phyloP scores from a whole-genome alignment of 64 coral and sea anemone species.

The Pachyseris speciosa region DNA sequence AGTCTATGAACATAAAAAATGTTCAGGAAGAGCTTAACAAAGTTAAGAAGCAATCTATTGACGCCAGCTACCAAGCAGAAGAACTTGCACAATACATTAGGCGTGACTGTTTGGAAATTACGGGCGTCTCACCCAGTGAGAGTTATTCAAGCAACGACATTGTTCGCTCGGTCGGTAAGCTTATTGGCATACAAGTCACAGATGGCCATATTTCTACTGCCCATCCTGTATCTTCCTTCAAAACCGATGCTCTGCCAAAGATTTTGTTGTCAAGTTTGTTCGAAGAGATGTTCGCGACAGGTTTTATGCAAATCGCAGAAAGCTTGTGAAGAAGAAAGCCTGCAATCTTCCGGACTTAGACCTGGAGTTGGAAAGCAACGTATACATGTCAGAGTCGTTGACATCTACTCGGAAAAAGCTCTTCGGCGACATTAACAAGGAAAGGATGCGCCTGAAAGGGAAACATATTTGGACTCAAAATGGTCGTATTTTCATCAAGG shows the following conservation, averaged over 20 bases:
- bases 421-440: slow-evolving; percentile 51
- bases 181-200: background rate
- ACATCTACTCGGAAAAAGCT: slow-evolving; percentile 38
- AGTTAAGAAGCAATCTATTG: background rate
- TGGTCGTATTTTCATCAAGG: slow-evolving; percentile 48
- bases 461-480: slow-evolving; percentile 63
- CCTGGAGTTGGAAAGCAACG: background rate
- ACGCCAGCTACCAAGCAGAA: slow-evolving; percentile 1
- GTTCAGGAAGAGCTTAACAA: background rate
- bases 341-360: slow-evolving; percentile 5
- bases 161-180: background rate
- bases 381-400: slow-evolving; percentile 34
- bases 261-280: slow-evolving; percentile 47
- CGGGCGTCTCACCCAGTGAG: background rate
- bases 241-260: slow-evolving; percentile 27
- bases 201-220: slow-evolving; percentile 37
- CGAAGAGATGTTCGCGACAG: slow-evolving; percentile 20
- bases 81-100: slow-evolving; percentile 23
- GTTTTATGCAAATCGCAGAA: slow-evolving; percentile 49
- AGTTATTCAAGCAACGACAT: background rate
- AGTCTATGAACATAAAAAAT: too few relatives aligned
- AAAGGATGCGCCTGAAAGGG: slow-evolving; percentile 26
- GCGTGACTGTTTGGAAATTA: slow-evolving; percentile 26
- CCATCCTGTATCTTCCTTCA: slow-evolving; percentile 41
- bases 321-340: slow-evolving; percentile 14